phyloP scores from a whole-genome alignment of 2,888 invertebrate species.

The Anarsia innoxiella region DNA sequence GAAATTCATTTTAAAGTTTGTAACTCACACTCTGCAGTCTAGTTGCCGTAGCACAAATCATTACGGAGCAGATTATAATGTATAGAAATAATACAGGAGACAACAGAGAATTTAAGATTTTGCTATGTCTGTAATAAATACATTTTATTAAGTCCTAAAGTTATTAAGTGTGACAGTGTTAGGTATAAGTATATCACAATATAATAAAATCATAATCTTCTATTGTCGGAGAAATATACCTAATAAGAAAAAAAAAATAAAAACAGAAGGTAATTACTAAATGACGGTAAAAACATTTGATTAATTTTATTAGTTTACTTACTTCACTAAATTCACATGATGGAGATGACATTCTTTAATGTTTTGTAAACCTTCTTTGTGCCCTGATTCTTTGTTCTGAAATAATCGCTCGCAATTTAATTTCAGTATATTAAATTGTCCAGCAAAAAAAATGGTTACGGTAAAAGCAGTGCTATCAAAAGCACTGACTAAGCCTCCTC shows the following conservation, averaged over 20 bases:
- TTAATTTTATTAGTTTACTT: slow-evolving; percentile 16
- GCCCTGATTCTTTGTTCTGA: slow-evolving; percentile 23
- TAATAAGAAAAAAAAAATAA: too few species aligned
- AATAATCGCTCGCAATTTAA: slow-evolving; percentile 44
- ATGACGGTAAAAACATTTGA: not conserved
- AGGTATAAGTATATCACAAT: too few species aligned
- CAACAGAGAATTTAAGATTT: slow-evolving; percentile 44
- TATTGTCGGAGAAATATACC: too few species aligned
- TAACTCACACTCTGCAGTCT: slow-evolving; percentile 23
- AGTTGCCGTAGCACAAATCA: slow-evolving; percentile 62
- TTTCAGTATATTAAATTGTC: slow-evolving; percentile 49
- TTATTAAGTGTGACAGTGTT: too few species aligned
- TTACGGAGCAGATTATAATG: slow-evolving; percentile 60
- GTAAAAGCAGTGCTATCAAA: slow-evolving; percentile 57
- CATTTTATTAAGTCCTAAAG: too few species aligned
- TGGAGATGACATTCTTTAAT: slow-evolving; percentile 47
- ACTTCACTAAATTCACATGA: slow-evolving; percentile 47
- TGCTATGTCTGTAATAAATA: slow-evolving; percentile 42
- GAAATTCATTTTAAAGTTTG: not conserved
- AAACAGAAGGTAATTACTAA: too few species aligned
- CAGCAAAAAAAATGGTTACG: slow-evolving; percentile 57
- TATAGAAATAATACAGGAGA: slow-evolving; percentile 66
- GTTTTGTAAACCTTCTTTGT: slow-evolving; percentile 29
- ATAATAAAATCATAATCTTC: too few species aligned
- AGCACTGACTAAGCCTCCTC: slow-evolving; percentile 52